Evolutionary conservation across 2,113 vertebrate species (phyloP), one percentile per base, ranked within the genome.

Genomic region (Hemiscyllium ocellatum): DNA sequence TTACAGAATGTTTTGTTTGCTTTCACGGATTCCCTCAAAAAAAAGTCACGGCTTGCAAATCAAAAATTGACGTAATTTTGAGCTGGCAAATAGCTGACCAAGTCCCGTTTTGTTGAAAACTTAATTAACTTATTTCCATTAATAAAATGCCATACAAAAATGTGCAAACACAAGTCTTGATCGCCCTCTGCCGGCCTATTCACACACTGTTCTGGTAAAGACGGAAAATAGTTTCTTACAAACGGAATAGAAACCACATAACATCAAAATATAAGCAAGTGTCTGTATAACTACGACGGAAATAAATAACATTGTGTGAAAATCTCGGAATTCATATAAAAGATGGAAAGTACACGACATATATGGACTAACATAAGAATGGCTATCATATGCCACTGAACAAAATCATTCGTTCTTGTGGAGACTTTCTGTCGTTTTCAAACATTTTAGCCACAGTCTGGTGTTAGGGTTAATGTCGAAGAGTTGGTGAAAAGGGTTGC

Each of bases 171-270:
- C 69, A 95, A 95, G 94, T 76, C 94, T 95, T 42, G 94, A 52
- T 95, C 94, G 94, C 94, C 94, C 94, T 47, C 94, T 95, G 94
- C 69, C 19, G 94, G 69, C 68, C 42, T 90, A 26, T 61, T 33
- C 33, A 52, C 56, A 90, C 26, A 29, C 26, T 10, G 5, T 24
- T 13, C 94, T 72, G 69, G 47, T 72, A 17, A 69, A 47, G 69
- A 72, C 33, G 66, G 94, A 52, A 52, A 95, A 72, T 72, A 12
- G 2, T 93, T 76, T 26, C 50, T 72, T 47, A 95, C 69, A 19
- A 72, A 95, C 94, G 72, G 47, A 52, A 76, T 70, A 76, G 47
- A 29, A 72, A 95, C 69, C 24, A 47, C 3, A 37, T 52, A 76
- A 72, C 94, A 76, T 76, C 68, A 50, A 95, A 33, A 95, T 72